Evolutionary conservation across 92 coral and sea anemone genomes (phyloP), one percentile per base, ranked within the genome.

Genomic region (Scolanthus callimorphus): DNA sequence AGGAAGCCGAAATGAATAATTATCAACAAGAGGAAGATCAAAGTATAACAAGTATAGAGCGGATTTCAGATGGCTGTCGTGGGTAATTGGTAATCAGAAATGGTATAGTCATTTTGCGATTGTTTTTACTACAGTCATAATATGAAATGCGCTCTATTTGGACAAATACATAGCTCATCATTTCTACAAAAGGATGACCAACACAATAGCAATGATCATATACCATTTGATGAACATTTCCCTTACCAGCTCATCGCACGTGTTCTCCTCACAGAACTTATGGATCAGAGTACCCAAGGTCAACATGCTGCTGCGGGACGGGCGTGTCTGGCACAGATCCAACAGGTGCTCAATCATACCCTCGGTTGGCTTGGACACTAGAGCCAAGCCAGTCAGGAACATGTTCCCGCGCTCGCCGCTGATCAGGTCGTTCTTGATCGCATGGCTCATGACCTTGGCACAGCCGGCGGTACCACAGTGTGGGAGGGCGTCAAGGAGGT

Each of bases 231-330:
- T n/a, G n/a, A n/a, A n/a, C n/a, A n/a, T n/a, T n/a, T n/a, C n/a
- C 20, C 81, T 17, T 61, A 87, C 97, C 96, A 56, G 22, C 3
- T 43, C 39, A 4, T 60, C 37, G 38, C 97, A 91, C 29, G 51
- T 56, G 8, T 65, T 80, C 27, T 73, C 78, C 34, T 86, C 89
- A 29, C 98, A 92, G 60, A 72, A 73, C 57, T 88, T 92, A 74
- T 92, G 94, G 48, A 92, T 80, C 70, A 92, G 66, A 21, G 98
- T 92, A 31, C 98, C 98, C 15, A 92, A 94, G 12, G 98, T 92
- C 4, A 92, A 69, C 94, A 92, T 84, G 28, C 82, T 86, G 8
- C 88, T 84, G 55, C 98, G 69, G 38, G 94, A 76, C 17, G 94
- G 78, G 23, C 67, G 51, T 25, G 43, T 51, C 65, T 69, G 69